Percentiles rank a stretch among this genome's conserved stretches.
phyloP scores from a whole-genome alignment of 2,888 invertebrate species.

The Neoitamus cyanurus region DNA sequence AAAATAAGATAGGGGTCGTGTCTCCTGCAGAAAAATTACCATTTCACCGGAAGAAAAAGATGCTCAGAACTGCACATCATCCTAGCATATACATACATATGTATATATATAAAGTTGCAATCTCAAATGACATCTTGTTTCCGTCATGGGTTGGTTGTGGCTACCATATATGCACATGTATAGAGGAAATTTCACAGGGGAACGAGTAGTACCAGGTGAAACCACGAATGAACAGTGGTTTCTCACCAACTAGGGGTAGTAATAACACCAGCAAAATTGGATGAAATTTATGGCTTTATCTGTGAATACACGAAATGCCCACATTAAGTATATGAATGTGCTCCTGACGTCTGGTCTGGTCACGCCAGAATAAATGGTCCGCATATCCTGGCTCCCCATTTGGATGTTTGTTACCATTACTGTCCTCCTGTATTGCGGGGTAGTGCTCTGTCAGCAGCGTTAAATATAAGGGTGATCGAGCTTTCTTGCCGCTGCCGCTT shows the following conservation, averaged over 20 bases:
- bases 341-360: constrained; percentile 29
- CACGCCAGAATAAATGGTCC: constrained; percentile 34
- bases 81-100: too few relatives aligned
- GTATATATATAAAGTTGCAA: constrained; percentile 43
- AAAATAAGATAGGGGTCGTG: constrained; percentile 4
- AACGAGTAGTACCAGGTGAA: neutral
- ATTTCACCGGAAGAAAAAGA: neutral
- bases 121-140: constrained; percentile 39
- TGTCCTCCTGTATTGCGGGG: neutral
- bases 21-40: neutral
- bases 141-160: neutral
- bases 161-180: neutral
- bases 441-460: neutral
- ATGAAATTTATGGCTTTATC: constrained; percentile 46
- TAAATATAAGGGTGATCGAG: constrained; percentile 31
- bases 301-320: constrained; percentile 43
- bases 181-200: neutral
- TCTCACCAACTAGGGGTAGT: constrained; percentile 14
- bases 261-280: constrained; percentile 38
- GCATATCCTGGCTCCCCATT: constrained; percentile 33
- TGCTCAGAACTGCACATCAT: neutral
- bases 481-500: constrained; percentile 12
- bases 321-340: constrained; percentile 37
- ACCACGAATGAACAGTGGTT: neutral
- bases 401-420: constrained; percentile 32